Evolutionary conservation across 2,797 vertebrate genomes (phyloP).

Genomic region (Aplochiton taeniatus): DNA sequence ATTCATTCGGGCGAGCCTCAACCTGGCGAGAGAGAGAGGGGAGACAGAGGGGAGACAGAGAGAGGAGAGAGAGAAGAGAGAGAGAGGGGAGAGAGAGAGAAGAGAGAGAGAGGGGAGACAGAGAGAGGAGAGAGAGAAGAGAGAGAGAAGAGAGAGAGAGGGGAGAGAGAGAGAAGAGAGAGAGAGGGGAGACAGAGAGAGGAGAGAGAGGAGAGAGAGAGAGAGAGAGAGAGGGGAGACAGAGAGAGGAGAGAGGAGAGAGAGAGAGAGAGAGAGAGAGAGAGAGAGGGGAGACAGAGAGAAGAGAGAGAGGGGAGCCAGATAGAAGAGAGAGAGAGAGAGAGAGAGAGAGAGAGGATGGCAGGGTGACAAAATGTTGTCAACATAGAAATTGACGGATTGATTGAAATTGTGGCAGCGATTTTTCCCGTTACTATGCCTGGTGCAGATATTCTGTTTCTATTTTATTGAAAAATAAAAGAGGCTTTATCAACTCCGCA

Average conservation of each 20-base stretch:
- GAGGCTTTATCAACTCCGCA: too few species aligned
- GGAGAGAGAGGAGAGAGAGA: neutral
- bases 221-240: neutral
- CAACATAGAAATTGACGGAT: neutral
- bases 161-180: too few species aligned
- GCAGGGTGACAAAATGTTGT: neutral
- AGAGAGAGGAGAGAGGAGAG: neutral
- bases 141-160: neutral
- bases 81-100: neutral
- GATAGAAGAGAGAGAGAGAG: neutral
- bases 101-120: neutral
- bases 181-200: neutral
- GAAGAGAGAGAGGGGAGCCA: neutral
- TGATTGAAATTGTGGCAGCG: too few species aligned
- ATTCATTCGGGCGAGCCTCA: constrained; percentile 96
- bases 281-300: neutral
- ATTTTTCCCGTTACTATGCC: too few species aligned
- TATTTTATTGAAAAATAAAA: too few species aligned
- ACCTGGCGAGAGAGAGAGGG: constrained; percentile 61
- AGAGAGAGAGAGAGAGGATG: neutral
- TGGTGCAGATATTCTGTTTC: too few species aligned
- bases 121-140: neutral
- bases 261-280: neutral
- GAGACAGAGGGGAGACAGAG: constrained; percentile 3
- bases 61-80: neutral